A percentile compares a stretch with the other conserved stretches of the same genome.
Evolutionary conservation across 2,888 invertebrate species (phyloP).

Genomic region (Spicauda simplicius): DNA sequence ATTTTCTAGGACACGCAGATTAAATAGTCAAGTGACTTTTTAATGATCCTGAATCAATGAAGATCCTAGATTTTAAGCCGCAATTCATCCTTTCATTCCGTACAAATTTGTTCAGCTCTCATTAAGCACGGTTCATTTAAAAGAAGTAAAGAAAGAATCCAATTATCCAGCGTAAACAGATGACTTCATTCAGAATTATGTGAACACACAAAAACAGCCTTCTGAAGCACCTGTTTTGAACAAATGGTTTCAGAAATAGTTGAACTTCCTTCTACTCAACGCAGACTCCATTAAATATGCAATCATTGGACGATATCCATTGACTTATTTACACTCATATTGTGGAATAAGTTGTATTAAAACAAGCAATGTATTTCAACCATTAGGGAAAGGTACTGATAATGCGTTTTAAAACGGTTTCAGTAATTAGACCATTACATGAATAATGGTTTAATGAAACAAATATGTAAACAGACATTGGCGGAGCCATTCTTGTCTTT

Average conservation of each 20-base stretch:
- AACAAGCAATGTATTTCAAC: conserved; percentile 9
- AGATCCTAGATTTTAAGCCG: neutral
- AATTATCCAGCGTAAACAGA: conserved; percentile 34
- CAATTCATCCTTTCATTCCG: conserved; percentile 22
- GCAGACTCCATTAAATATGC: neutral
- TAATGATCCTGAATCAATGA: neutral
- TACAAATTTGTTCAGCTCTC: conserved; percentile 10
- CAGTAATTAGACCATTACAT: conserved; percentile 28
- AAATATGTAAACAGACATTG: conserved; percentile 25
- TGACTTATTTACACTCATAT: neutral
- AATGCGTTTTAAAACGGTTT: neutral
- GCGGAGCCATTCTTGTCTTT: conserved; percentile 13
- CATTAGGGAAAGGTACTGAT: neutral
- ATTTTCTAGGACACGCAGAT: neutral
- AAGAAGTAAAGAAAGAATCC: conserved; percentile 31
- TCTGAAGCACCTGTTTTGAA: conserved; percentile 27
- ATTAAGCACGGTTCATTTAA: conserved; percentile 21
- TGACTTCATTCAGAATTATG: conserved; percentile 35
- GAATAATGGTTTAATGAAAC: conserved; percentile 34
- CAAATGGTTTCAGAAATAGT: conserved; percentile 25
- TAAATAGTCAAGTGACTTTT: neutral
- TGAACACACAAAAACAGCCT: conserved; percentile 30
- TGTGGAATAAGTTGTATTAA: no score
- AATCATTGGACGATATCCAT: neutral
- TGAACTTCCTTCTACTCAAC: conserved; percentile 7